Evolutionary conservation across 2,113 vertebrate genomes (phyloP).

Genomic region (Pseudonaja textilis): DNA sequence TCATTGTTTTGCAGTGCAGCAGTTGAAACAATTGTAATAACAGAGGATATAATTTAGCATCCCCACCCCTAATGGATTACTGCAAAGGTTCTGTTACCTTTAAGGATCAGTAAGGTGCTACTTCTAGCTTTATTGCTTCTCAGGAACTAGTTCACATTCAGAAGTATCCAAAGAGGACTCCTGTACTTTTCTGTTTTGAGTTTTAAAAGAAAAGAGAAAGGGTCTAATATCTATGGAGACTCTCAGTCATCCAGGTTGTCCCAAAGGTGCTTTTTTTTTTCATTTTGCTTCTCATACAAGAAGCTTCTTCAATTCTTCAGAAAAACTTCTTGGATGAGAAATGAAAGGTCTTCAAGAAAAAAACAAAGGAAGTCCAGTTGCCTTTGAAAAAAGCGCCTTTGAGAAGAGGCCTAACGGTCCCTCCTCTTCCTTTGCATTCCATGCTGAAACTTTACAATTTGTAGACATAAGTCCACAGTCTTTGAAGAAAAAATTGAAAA

Average conservation of each 20-base stretch:
- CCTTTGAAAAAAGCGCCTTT: no score
- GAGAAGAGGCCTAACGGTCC: neutral
- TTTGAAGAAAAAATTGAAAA: neutral
- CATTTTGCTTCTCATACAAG: no score
- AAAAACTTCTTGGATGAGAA: no score
- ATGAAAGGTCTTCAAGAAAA: no score
- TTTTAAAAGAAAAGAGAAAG: neutral
- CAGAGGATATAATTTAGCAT: conserved; percentile 8
- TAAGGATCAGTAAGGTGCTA: neutral
- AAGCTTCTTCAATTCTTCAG: no score
- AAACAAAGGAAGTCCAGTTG: no score
- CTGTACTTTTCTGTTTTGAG: neutral
- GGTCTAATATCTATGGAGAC: no score
- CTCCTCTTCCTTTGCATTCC: no score
- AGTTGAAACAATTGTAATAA: conserved; percentile 19
- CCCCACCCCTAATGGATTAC: neutral
- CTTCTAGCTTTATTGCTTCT: neutral
- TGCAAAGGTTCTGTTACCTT: neutral
- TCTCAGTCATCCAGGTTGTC: no score
- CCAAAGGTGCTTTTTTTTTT: no score
- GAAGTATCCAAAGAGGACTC: neutral
- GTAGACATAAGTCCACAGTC: neutral
- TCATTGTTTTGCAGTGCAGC: conserved; percentile 24
- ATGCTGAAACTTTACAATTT: neutral
- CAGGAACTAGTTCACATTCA: neutral